These are phyloP conservation scores for Plutella xylostella DNA, from an alignment of 2,888 invertebrate genomes.

Conservation along the genomic window DNA sequence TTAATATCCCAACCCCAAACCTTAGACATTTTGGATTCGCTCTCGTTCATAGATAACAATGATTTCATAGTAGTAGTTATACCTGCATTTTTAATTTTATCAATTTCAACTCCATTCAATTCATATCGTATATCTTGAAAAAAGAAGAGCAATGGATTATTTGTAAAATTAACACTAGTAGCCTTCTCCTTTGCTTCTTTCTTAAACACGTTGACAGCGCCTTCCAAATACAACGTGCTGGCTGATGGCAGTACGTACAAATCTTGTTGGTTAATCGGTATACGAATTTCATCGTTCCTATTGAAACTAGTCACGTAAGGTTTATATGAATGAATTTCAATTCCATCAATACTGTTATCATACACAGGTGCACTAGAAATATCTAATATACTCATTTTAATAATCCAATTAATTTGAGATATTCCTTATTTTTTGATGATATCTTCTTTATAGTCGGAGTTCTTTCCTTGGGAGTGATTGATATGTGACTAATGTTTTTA, in stretches of 20 bases:
- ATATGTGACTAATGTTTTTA: background rate
- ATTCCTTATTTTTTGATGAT: conserved; percentile 11
- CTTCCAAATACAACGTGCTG: conserved; percentile 24
- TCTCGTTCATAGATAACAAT: too few relatives aligned
- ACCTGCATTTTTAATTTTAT: too few relatives aligned
- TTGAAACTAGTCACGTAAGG: conserved; percentile 22
- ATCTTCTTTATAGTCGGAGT: conserved; percentile 10
- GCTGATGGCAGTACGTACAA: conserved; percentile 23
- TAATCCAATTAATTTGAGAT: conserved; percentile 3
- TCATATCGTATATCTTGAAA: too few relatives aligned
- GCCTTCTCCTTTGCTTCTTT: background rate
- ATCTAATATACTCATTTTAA: conserved; percentile 2
- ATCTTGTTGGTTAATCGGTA: conserved; percentile 26
- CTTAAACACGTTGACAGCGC: conserved; percentile 2
- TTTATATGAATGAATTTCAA: conserved; percentile 24
- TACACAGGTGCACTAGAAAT: conserved; percentile 7
- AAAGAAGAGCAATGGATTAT: background rate
- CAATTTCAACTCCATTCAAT: too few relatives aligned
- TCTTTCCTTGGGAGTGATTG: conserved; percentile 7
- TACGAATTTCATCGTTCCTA: conserved; percentile 30
- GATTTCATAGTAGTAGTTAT: too few relatives aligned
- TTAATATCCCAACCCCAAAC: too few relatives aligned
- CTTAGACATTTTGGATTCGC: too few relatives aligned
- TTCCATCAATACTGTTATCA: conserved; percentile 21
- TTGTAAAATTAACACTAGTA: background rate